Conservation (phyloP, 2,888 invertebrate genomes). For the Athalia circularis region DNA sequence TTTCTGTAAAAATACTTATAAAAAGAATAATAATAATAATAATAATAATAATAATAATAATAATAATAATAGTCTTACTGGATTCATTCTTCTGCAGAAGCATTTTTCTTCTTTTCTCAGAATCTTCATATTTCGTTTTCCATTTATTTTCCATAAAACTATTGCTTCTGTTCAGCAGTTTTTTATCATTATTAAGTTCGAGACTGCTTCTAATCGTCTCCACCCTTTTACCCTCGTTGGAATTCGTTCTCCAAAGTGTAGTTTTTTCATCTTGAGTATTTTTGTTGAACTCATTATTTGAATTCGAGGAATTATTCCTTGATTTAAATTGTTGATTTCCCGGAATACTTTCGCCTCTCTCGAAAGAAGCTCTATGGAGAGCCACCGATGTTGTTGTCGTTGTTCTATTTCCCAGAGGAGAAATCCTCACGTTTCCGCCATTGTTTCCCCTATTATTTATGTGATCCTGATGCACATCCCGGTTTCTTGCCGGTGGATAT, state of each 20-base stretch:
- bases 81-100: constrained; percentile 83
- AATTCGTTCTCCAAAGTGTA: constrained; percentile 32
- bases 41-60: neutral
- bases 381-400: constrained; percentile 64
- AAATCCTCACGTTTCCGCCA: constrained; percentile 44
- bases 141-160: constrained; percentile 73
- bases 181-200: constrained; percentile 42
- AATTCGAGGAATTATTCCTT: constrained; percentile 49
- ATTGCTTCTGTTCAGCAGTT: constrained; percentile 62
- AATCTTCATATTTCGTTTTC: constrained; percentile 84
- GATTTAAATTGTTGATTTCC: constrained; percentile 11
- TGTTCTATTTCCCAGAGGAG: too few species aligned
- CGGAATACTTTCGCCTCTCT: constrained; percentile 64
- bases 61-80: constrained; percentile 75
- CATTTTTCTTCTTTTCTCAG: constrained; percentile 81
- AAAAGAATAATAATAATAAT: neutral
- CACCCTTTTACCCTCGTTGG: constrained; percentile 45
- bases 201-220: constrained; percentile 45
- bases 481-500: constrained; percentile 55
- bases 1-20: neutral
- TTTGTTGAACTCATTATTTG: constrained; percentile 53
- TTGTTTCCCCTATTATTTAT: constrained; percentile 2
- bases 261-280: constrained; percentile 50
- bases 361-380: constrained; percentile 70
- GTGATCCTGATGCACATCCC: neutral